Base-by-base conservation (phyloP, 2,113 vertebrate genomes). In the Zosterops japonicus region DNA sequence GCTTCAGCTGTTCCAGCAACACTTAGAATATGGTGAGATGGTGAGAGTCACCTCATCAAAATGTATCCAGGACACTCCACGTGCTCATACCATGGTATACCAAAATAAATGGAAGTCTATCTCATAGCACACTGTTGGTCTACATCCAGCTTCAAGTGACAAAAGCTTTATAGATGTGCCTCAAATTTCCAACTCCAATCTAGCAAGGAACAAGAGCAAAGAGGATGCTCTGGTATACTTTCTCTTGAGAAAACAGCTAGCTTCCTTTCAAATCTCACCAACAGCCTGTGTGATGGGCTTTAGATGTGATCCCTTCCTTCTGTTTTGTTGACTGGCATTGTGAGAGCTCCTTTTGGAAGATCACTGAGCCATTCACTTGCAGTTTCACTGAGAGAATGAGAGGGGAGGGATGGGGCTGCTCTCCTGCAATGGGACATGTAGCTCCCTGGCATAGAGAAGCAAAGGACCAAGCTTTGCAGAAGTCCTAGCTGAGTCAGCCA, bases 391-490 rank as follows among this genome's bases (percentile, higher is more conserved):
- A 77, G 31, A 80, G 14, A 68, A 39, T 5, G 13, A 76, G n/a
- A 28, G 12, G 9, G 14, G 23, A 78, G 25, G 65, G 9, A 49
- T 71, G 7, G 24, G 5, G 2, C 8, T 90, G 44, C 22, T 71
- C 49, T n/a, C 9, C 25, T 41, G 21, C 0, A 0, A 8, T 8
- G 6, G 14, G 3, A 0, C n/a, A 13, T 13, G 29, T 39, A 69
- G n/a, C 29, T 53, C 4, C 13, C 18, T 78, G 36, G 4, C 33
- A 67, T 0, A 71, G 14, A 50, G 41, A 35, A 63, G 9, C 15
- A n/a, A 44, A 31, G 8, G 16, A 20, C 3, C 35, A 52, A 31
- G 24, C 3, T 63, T 63, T 76, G 33, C 5, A 53, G 56, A 74
- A 22, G 4, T 63, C 24, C 14, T 12, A 52, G 9, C 8, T 74